Conservation (phyloP, 2,113 vertebrate genomes). For the Nerophis lumbriciformis region DNA sequence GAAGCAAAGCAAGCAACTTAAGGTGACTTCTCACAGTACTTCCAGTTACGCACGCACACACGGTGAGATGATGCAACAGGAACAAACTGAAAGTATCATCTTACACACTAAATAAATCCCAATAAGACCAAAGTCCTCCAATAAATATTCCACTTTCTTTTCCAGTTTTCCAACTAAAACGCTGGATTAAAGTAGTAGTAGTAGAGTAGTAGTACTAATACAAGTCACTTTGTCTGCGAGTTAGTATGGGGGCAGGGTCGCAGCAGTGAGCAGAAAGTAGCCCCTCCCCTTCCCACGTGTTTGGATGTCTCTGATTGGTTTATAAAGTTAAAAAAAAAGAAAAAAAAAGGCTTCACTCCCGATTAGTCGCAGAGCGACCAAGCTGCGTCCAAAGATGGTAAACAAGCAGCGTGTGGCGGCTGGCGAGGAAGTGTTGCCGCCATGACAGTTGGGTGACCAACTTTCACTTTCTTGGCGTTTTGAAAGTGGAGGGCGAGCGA, state of each 20-base stretch:
- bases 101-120: conserved; percentile 45
- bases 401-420: conserved; percentile 57
- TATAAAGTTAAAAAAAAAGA: conserved; percentile 6
- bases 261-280: conserved; percentile 50
- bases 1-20: conserved; percentile 40
- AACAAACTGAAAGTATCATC: conserved; percentile 42
- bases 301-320: background rate
- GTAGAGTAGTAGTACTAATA: conserved; percentile 63
- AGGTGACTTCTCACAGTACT: conserved; percentile 42
- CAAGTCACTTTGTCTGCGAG: conserved; percentile 65
- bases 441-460: background rate
- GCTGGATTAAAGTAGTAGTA: conserved; percentile 74
- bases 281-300: background rate
- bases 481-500: conserved; percentile 1
- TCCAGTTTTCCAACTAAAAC: conserved; percentile 76
- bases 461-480: background rate
- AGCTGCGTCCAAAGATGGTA: conserved; percentile 32
- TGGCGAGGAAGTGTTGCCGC: background rate
- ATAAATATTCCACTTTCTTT: conserved; percentile 71
- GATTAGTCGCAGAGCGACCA: conserved; percentile 38
- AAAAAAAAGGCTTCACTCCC: conserved; percentile 45
- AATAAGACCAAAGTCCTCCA: conserved; percentile 60
- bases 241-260: conserved; percentile 72
- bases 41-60: conserved; percentile 56
- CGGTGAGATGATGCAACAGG: conserved; percentile 47